Conservation (phyloP, 2,113 vertebrate species). For the Prinia subflava region DNA sequence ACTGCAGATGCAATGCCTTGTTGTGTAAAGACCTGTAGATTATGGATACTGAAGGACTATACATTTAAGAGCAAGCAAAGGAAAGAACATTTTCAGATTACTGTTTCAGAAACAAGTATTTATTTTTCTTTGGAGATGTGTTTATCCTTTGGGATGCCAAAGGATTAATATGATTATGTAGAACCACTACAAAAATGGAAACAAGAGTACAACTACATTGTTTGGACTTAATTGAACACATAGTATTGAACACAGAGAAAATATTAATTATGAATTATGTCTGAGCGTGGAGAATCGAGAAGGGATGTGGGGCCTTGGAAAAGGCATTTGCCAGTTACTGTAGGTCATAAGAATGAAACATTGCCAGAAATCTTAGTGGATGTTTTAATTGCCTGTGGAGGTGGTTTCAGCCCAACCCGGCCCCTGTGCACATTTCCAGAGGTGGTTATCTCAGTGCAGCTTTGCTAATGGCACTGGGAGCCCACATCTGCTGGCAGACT, state of each 20-base stretch:
- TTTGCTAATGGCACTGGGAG: background rate
- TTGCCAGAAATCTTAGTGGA: background rate
- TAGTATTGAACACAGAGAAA: background rate
- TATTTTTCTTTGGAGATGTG: background rate
- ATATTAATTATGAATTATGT: background rate
- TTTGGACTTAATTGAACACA: background rate
- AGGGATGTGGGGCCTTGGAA: background rate
- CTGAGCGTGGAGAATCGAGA: background rate
- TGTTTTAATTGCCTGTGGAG: conserved; percentile 29
- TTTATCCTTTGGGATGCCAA: background rate
- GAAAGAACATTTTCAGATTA: background rate
- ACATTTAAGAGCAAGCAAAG: background rate
- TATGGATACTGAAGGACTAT: background rate
- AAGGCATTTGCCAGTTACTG: background rate
- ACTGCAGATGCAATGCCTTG: background rate
- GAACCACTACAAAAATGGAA: background rate
- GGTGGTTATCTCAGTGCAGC: background rate
- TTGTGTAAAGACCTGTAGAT: background rate
- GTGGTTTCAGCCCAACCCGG: background rate
- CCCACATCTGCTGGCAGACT: background rate
- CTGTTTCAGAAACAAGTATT: background rate
- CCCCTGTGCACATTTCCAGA: background rate
- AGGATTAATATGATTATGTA: background rate
- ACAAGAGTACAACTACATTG: background rate
- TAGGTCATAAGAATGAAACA: background rate